Evolutionary conservation across 2,797 vertebrate genomes (phyloP).

Genomic region (Acomys russatus): DNA sequence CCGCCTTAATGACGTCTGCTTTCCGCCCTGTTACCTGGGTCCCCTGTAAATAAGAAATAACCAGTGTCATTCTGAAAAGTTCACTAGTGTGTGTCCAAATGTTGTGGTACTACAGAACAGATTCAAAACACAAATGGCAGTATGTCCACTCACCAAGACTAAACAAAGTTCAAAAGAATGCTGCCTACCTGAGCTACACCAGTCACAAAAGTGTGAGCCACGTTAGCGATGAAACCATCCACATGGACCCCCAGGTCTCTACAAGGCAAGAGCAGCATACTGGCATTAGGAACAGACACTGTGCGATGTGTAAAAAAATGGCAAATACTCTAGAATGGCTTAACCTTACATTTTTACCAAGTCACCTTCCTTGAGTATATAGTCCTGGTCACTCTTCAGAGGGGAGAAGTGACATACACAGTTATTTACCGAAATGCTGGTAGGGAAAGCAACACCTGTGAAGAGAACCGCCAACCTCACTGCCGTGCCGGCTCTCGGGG

Average conservation of each 20-base stretch:
- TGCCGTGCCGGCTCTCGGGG: not conserved
- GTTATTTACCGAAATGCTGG: conserved; percentile 98
- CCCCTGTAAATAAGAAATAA: conserved; percentile 88
- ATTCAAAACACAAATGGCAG: not conserved
- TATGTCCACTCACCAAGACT: not conserved
- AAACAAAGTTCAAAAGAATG: conserved; percentile 30
- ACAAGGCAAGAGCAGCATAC: conserved; percentile 74
- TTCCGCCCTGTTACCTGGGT: conserved; percentile 94
- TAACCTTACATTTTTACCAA: conserved; percentile 96
- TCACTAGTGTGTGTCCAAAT: not conserved
- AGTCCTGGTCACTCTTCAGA: conserved; percentile 97
- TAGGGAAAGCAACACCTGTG: conserved; percentile 97
- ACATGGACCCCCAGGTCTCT: conserved; percentile 98
- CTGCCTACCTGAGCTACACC: conserved; percentile 94
- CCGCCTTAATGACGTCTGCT: conserved; percentile 97
- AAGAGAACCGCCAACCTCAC: conserved; percentile 60
- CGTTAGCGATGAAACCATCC: conserved; percentile 98
- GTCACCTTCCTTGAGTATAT: conserved; percentile 96
- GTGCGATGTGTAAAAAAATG: not conserved
- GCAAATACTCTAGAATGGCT: conserved; percentile 50
- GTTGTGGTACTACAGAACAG: not conserved
- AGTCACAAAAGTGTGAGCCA: conserved; percentile 96
- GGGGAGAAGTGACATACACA: conserved; percentile 98
- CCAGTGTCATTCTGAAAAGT: conserved; percentile 51
- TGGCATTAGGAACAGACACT: not conserved